A percentile compares a stretch with the other conserved stretches of the same genome.
These are phyloP conservation scores for Brachypteracias leptosomus DNA, from an alignment of 2,113 vertebrate genomes.

Conservation along the genomic window DNA sequence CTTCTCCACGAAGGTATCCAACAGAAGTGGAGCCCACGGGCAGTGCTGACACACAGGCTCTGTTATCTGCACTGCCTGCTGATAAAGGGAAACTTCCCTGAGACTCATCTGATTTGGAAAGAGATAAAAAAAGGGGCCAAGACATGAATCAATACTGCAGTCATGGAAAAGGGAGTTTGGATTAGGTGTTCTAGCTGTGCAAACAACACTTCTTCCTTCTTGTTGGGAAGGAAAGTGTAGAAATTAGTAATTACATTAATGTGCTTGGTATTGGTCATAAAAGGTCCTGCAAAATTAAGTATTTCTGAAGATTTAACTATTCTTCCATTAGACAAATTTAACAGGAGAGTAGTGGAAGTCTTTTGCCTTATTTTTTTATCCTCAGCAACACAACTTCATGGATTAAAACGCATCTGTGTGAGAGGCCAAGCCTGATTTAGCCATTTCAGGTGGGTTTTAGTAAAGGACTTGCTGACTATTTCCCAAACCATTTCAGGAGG, in stretches of 20 bases:
- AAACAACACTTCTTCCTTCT: not conserved
- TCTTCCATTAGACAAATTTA: not conserved
- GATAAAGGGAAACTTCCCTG: not conserved
- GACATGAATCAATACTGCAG: not conserved
- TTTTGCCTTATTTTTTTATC: not conserved
- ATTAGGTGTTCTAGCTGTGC: not conserved
- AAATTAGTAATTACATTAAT: not conserved
- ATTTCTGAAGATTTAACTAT: not conserved
- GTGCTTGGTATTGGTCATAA: not conserved
- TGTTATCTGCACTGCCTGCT: not conserved
- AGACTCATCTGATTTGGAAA: not conserved
- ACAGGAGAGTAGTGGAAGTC: not conserved
- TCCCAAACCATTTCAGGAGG: not conserved
- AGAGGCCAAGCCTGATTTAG: not conserved
- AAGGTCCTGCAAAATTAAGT: not conserved
- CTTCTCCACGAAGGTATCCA: not conserved
- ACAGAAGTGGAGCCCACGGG: not conserved
- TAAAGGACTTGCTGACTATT: not conserved
- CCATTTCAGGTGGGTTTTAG: not conserved
- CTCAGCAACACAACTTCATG: not conserved
- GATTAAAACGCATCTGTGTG: not conserved
- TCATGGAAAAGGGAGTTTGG: not conserved
- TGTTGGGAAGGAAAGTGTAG: not conserved
- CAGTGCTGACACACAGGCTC: not conserved
- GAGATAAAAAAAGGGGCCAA: not conserved